Evolutionary conservation across 2,888 invertebrate genomes (phyloP).

Genomic region (Cheilosia vernalis): DNA sequence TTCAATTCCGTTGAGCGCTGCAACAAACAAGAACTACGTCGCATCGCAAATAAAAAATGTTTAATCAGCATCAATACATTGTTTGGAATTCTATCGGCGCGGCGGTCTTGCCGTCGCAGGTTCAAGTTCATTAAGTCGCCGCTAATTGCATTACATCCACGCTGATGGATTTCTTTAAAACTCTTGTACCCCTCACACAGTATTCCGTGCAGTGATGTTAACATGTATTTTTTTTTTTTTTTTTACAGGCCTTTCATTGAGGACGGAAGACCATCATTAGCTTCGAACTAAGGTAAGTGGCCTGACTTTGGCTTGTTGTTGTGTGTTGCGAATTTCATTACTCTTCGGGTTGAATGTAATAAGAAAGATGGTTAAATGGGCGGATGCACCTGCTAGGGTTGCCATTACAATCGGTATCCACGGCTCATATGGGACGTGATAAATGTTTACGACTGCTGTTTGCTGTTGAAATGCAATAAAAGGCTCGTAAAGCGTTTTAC

Average conservation of each 20-base stretch:
- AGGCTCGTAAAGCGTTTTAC: conserved; percentile 4
- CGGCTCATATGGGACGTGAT: neutral
- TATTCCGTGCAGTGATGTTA: neutral
- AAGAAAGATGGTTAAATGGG: conserved; percentile 8
- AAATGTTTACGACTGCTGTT: conserved; percentile 11
- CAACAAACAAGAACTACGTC: neutral
- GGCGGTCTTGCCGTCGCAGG: neutral
- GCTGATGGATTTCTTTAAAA: conserved; percentile 3
- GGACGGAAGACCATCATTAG: neutral
- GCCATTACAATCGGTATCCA: neutral
- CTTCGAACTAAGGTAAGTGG: conserved; percentile 16
- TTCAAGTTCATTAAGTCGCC: conserved; percentile 8
- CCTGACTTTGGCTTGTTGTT: neutral
- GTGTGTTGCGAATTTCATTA: neutral
- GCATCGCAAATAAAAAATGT: neutral
- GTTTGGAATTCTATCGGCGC: neutral
- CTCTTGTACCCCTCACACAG: too few relatives aligned
- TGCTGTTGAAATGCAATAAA: neutral
- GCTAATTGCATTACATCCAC: conserved; percentile 8
- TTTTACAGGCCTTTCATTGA: neutral
- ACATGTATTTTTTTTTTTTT: neutral
- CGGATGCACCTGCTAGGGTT: conserved; percentile 15
- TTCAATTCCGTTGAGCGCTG: neutral
- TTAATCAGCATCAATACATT: neutral
- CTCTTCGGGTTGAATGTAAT: neutral